Percentiles rank a stretch among this genome's conserved stretches.
phyloP scores from a whole-genome alignment of 2,888 invertebrate genomes.

The Diaprepes abbreviatus region DNA sequence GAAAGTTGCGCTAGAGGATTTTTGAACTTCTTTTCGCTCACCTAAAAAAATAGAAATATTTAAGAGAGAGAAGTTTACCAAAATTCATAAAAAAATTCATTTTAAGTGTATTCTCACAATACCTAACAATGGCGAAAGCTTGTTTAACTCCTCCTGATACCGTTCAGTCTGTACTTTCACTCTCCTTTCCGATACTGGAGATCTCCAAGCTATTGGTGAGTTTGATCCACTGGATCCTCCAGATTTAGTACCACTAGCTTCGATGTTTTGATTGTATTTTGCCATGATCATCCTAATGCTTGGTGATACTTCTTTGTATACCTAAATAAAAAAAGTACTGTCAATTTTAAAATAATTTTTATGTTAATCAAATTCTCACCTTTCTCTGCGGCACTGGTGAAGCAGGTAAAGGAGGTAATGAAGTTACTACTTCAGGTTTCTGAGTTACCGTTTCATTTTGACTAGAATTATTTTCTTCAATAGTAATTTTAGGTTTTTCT shows the following conservation, averaged over 20 bases:
- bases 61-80: no score
- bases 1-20: constrained; percentile 74
- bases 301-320: constrained; percentile 76
- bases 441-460: neutral
- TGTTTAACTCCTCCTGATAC: constrained; percentile 68
- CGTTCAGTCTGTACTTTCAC: constrained; percentile 70
- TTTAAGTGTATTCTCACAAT: neutral
- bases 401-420: constrained; percentile 71
- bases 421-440: constrained; percentile 26
- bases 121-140: constrained; percentile 61
- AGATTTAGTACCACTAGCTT: constrained; percentile 66
- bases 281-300: constrained; percentile 80
- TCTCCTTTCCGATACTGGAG: constrained; percentile 74
- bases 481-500: neutral
- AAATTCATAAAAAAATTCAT: no score
- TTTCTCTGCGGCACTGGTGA: constrained; percentile 73
- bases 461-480: neutral
- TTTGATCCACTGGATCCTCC: constrained; percentile 74
- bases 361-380: constrained; percentile 21
- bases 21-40: constrained; percentile 73
- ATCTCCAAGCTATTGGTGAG: constrained; percentile 76
- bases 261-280: constrained; percentile 76
- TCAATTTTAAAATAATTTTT: neutral
- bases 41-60: constrained; percentile 47
- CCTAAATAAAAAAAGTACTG: constrained; percentile 44